Percentiles rank a stretch among this genome's conserved stretches.
These are phyloP conservation scores for Astyanax mexicanus DNA, from an alignment of 2,797 vertebrate genomes.

Conservation along the genomic window DNA sequence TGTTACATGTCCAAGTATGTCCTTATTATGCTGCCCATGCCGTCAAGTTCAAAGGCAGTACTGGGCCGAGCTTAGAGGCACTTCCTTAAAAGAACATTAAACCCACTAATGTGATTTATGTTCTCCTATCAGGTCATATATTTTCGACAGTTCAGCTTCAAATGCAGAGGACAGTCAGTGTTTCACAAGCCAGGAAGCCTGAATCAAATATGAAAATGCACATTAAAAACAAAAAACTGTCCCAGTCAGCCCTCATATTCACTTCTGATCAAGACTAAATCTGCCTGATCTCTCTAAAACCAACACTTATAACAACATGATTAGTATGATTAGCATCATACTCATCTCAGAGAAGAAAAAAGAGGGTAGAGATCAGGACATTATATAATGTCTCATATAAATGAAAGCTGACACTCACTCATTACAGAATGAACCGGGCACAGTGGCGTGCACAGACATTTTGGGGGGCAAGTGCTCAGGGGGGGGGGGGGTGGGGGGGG, in stretches of 20 bases:
- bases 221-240: conserved; percentile 10
- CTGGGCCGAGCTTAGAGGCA: neutral
- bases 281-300: neutral
- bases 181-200: neutral
- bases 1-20: neutral
- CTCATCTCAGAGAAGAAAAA: neutral
- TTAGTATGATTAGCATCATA: neutral
- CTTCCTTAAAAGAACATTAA: neutral
- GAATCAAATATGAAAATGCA: neutral
- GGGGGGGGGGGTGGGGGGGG: too few relatives aligned
- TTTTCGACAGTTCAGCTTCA: too few relatives aligned
- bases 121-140: neutral
- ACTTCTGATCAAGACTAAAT: neutral
- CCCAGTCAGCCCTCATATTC: neutral
- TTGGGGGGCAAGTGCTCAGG: too few relatives aligned
- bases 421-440: too few relatives aligned
- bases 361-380: neutral
- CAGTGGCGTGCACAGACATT: too few relatives aligned
- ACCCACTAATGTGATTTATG: conserved; percentile 3
- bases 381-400: too few relatives aligned
- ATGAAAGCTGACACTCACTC: too few relatives aligned
- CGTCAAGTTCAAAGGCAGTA: neutral
- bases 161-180: neutral
- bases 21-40: neutral
- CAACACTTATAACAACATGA: neutral